These are phyloP conservation scores for Netta rufina DNA, from an alignment of 2,797 vertebrate genomes.

Conservation along the genomic window DNA sequence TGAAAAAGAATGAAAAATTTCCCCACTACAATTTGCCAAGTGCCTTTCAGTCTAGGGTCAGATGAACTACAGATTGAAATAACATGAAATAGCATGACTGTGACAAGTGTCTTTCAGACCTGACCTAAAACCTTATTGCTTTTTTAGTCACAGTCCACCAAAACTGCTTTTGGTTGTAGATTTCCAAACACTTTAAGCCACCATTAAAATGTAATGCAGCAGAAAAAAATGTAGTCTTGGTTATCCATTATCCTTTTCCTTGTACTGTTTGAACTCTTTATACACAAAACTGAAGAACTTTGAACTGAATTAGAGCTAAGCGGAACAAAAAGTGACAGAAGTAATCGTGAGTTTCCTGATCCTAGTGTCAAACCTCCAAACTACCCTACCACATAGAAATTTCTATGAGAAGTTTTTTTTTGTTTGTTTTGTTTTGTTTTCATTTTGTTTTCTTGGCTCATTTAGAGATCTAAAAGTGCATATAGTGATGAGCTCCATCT, in stretches of 20 bases:
- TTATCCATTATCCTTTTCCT: background rate
- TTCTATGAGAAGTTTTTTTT: background rate
- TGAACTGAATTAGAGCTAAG: background rate
- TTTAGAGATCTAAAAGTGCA: background rate
- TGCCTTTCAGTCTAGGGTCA: background rate
- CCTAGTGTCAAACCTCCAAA: background rate
- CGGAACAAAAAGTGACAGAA: background rate
- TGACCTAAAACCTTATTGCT: background rate
- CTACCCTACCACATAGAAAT: background rate
- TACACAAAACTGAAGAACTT: background rate
- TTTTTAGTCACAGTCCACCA: background rate
- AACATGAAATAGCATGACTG: background rate
- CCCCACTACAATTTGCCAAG: background rate
- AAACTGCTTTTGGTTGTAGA: background rate
- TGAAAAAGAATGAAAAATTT: background rate
- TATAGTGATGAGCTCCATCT: background rate
- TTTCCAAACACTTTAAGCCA: background rate
- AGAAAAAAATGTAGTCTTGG: background rate
- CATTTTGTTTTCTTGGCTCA: background rate
- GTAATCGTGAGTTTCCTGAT: background rate
- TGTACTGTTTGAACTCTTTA: background rate
- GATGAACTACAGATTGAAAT: background rate
- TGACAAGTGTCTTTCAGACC: background rate
- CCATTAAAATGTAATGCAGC: background rate
- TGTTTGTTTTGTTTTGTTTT: background rate